A percentile compares a stretch with the other conserved stretches of the same genome.
Conservation (phyloP, 2,113 vertebrate species). For the Planiliza haematocheilus region DNA sequence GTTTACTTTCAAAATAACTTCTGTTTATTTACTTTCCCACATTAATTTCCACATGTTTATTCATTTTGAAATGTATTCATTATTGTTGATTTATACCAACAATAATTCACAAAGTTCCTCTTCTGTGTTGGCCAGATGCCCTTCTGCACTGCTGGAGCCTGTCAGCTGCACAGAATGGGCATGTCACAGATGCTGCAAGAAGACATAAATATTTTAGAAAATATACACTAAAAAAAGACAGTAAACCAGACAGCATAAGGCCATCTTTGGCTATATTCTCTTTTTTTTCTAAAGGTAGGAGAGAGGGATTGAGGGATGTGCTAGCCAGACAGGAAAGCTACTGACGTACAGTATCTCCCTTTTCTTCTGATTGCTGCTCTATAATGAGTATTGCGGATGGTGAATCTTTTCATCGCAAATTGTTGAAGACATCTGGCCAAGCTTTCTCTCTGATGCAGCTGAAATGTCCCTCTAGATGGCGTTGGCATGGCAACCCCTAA, state of each 20-base stretch:
- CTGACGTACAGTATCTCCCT: constrained; percentile 72
- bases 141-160: constrained; percentile 82
- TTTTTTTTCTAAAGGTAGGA: constrained; percentile 36
- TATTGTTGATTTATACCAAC: constrained; percentile 93
- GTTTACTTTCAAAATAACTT: too few species aligned
- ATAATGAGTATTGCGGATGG: constrained; percentile 90
- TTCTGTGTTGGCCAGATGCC: constrained; percentile 90
- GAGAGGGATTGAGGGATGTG: constrained; percentile 30
- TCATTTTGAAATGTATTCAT: too few species aligned
- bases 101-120: constrained; percentile 92
- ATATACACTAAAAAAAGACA: constrained; percentile 84
- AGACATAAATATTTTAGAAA: constrained; percentile 95
- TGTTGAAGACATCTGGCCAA: constrained; percentile 99
- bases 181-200: constrained; percentile 89
- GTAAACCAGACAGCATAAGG: constrained; percentile 62
- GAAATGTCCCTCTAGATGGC: constrained; percentile 92
- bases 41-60: too few species aligned
- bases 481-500: constrained; percentile 99
- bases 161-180: constrained; percentile 90
- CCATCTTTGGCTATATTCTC: constrained; percentile 56
- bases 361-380: constrained; percentile 91
- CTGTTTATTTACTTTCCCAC: too few species aligned
- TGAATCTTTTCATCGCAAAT: constrained; percentile 97
- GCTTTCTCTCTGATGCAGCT: constrained; percentile 92
- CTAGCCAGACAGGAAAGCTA: constrained; percentile 78